A percentile compares a stretch with the other conserved stretches of the same genome.
Evolutionary conservation across 2,113 vertebrate genomes (phyloP).

Genomic region (Bos taurus): DNA sequence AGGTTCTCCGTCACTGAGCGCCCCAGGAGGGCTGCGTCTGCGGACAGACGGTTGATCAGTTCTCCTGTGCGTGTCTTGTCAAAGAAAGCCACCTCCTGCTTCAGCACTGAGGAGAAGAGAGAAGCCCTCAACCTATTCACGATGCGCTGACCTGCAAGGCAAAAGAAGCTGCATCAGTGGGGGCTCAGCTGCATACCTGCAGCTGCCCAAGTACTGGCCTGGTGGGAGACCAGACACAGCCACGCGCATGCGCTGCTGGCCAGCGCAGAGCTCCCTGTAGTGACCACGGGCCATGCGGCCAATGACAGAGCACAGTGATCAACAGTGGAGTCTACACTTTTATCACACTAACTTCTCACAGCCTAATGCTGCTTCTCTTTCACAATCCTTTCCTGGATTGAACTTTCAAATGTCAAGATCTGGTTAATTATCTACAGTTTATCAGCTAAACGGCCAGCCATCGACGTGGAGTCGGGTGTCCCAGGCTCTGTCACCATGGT

Average conservation of each 20-base stretch:
- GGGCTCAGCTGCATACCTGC: background rate
- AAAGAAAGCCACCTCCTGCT: conserved; percentile 96
- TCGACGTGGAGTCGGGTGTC: background rate
- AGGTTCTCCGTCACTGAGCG: conserved; percentile 94
- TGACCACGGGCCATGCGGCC: background rate
- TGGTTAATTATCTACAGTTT: background rate
- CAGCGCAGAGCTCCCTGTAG: background rate
- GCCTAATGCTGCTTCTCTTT: background rate
- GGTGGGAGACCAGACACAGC: background rate
- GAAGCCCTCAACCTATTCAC: conserved; percentile 89
- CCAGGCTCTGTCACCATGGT: fast-evolving
- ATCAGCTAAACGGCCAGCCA: background rate
- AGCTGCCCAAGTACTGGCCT: background rate
- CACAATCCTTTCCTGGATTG: background rate
- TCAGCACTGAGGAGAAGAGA: conserved; percentile 92
- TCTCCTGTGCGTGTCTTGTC: conserved; percentile 95
- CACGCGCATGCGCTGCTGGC: fast-evolving
- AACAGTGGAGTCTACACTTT: background rate
- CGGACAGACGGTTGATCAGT: conserved; percentile 95
- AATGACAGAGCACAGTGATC: no score
- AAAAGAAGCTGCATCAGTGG: background rate
- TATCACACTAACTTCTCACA: background rate
- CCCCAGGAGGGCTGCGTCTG: conserved; percentile 91
- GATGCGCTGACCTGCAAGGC: conserved; percentile 90
- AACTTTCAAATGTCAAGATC: background rate